Conservation (phyloP, 2,113 vertebrate species). For the Passer montanus region DNA sequence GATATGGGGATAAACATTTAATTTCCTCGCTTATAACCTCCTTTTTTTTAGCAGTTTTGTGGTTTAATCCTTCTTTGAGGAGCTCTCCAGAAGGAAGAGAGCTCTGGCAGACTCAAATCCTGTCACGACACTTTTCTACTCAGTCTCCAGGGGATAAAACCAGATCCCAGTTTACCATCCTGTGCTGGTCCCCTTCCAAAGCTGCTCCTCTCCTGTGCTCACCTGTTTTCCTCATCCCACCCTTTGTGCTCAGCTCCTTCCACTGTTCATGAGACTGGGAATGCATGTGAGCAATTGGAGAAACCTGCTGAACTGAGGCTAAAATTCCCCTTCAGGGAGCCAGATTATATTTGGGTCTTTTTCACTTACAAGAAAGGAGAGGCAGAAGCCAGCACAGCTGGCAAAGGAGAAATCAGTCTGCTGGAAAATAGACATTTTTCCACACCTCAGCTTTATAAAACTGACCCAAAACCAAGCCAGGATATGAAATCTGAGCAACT, state of each 20-base stretch:
- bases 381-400: conserved; percentile 9
- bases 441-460: background rate
- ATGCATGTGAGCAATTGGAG: background rate
- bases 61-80: background rate
- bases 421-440: background rate
- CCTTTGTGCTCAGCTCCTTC: background rate
- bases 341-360: background rate
- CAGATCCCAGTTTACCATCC: background rate
- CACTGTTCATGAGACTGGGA: background rate
- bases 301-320: background rate
- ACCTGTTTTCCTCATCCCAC: background rate
- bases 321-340: conserved; percentile 22
- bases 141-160: background rate
- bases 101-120: background rate
- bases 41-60: background rate
- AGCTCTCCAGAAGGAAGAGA: background rate
- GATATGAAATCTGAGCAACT: conserved; percentile 18
- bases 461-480: background rate
- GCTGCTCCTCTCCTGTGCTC: background rate
- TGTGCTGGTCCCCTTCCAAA: background rate
- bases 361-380: conserved; percentile 43
- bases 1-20: background rate
- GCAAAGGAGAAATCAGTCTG: background rate
- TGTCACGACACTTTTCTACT: background rate
- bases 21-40: background rate